Percentiles rank a stretch among this genome's conserved stretches.
Evolutionary conservation across 1,140 invertebrate genomes (phyloP).

Genomic region (Cotesia chilonis): DNA sequence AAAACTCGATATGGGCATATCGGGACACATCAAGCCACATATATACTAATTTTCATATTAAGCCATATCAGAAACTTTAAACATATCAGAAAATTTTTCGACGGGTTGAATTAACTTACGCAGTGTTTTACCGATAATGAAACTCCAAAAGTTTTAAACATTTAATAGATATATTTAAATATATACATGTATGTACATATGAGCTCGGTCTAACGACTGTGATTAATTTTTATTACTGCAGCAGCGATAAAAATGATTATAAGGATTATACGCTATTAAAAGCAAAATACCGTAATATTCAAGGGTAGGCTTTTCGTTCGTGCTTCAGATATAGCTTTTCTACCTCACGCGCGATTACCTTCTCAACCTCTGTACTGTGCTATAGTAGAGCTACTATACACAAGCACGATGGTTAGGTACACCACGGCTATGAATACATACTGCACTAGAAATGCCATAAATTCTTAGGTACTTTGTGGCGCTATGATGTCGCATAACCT

Average conservation of each 20-base stretch:
- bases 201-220: neutral
- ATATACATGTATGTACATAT: neutral
- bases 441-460: constrained; percentile 26
- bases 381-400: neutral
- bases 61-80: too few relatives aligned
- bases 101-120: too few relatives aligned
- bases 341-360: constrained; percentile 16
- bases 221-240: constrained; percentile 12
- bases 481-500: neutral
- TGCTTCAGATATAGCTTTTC: constrained; percentile 19
- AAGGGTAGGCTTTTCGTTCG: constrained; percentile 21
- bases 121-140: too few relatives aligned
- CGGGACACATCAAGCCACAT: too few relatives aligned
- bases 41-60: too few relatives aligned
- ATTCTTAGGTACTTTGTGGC: constrained; percentile 33
- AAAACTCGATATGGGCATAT: too few relatives aligned
- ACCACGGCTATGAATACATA: constrained; percentile 1
- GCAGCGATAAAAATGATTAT: constrained; percentile 26
- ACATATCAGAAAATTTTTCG: too few relatives aligned
- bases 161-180: neutral
- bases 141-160: too few relatives aligned
- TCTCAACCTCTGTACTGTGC: neutral
- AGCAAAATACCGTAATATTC: constrained; percentile 20
- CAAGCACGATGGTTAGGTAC: neutral
- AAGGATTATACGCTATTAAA: constrained; percentile 18